Conservation (phyloP, 2,888 invertebrate genomes). For the Eremobia ochroleuca region DNA sequence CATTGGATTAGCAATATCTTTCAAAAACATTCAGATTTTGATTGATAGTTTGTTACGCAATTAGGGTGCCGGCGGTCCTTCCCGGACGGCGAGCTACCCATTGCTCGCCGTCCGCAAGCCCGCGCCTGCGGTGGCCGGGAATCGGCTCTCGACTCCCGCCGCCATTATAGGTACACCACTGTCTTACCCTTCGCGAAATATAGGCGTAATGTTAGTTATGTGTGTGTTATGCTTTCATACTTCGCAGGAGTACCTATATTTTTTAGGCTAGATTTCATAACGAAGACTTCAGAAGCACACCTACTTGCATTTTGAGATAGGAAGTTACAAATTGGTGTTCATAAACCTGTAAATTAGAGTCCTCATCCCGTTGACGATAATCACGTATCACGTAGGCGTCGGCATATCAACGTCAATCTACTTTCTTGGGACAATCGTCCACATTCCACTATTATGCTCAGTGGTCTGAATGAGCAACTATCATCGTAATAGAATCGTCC, state of each 20-base stretch:
- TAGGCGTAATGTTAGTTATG: not conserved
- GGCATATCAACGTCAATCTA: constrained; percentile 63
- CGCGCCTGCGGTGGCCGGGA: too few species aligned
- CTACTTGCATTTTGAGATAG: constrained; percentile 67
- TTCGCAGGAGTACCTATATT: not conserved
- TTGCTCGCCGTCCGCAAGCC: too few species aligned
- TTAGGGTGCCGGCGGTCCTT: too few species aligned
- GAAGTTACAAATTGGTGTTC: constrained; percentile 69
- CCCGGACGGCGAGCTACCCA: too few species aligned
- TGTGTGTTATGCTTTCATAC: not conserved
- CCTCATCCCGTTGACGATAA: constrained; percentile 61
- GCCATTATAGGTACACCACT: not conserved
- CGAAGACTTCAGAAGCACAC: constrained; percentile 43
- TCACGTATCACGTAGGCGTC: constrained; percentile 66
- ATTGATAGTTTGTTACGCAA: too few species aligned
- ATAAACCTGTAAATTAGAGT: constrained; percentile 66
- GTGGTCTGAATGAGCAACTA: constrained; percentile 46
- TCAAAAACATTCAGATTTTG: too few species aligned
- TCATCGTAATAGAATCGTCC: constrained; percentile 58
- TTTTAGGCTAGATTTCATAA: constrained; percentile 20
- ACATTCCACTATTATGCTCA: constrained; percentile 58
- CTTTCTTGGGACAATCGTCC: constrained; percentile 62
- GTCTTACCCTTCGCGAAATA: not conserved
- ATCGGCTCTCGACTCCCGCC: too few species aligned
- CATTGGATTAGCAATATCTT: too few species aligned